Conservation (phyloP, 2,113 vertebrate genomes). For the Calonectris borealis region DNA sequence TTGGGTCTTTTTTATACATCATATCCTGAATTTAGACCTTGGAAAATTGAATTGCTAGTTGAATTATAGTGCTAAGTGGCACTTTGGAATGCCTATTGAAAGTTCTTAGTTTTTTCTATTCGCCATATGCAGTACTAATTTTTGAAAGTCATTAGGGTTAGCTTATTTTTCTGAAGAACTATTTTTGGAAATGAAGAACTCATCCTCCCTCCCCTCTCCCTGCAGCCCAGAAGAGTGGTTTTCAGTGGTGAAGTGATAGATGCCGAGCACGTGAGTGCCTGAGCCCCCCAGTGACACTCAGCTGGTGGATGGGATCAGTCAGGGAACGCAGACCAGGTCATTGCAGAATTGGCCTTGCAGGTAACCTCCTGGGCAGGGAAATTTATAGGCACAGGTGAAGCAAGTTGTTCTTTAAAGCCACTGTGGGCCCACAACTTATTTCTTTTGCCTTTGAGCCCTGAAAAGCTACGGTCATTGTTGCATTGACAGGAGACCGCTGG, state of each 20-base stretch:
- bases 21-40: conserved; percentile 18
- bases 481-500: background rate
- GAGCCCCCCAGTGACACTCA: background rate
- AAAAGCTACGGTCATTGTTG: background rate
- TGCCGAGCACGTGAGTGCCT: too few relatives aligned
- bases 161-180: background rate
- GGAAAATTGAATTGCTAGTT: conserved; percentile 33
- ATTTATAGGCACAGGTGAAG: background rate
- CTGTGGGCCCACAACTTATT: accelerated
- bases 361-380: too few relatives aligned
- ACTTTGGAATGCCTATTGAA: background rate
- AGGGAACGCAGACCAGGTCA: background rate
- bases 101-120: background rate
- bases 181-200: background rate
- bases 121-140: background rate
- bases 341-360: background rate
- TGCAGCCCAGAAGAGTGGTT: background rate
- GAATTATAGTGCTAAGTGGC: conserved; percentile 25
- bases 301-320: background rate
- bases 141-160: conserved; percentile 5
- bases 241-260: background rate
- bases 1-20: background rate
- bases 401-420: background rate
- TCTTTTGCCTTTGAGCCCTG: background rate
- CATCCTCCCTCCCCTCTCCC: background rate